Conservation (phyloP, 2,888 invertebrate species). For the Microctonus aethiopoides region DNA sequence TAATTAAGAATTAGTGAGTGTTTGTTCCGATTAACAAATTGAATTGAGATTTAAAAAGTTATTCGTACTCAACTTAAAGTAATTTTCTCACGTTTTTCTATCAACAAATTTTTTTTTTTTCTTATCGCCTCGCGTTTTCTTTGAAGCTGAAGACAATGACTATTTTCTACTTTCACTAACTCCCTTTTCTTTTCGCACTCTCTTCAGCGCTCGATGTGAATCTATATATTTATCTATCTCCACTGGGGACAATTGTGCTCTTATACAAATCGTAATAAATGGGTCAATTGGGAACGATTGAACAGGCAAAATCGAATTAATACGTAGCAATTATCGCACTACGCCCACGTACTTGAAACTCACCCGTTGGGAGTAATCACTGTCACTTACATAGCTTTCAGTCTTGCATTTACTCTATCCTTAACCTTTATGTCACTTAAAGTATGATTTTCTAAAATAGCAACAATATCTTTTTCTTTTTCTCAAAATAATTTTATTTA, state of each 20-base stretch:
- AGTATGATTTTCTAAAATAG: neutral
- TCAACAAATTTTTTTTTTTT: neutral
- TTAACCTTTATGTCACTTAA: neutral
- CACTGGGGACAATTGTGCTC: slow-evolving; percentile 17
- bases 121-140: neutral
- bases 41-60: neutral
- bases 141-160: slow-evolving; percentile 3
- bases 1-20: neutral
- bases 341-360: slow-evolving; percentile 33
- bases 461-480: no score
- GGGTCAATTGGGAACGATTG: slow-evolving; percentile 57
- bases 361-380: slow-evolving; percentile 26
- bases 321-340: slow-evolving; percentile 55
- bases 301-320: slow-evolving; percentile 59
- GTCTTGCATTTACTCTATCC: neutral
- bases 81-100: slow-evolving; percentile 20
- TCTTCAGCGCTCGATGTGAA: slow-evolving; percentile 28
- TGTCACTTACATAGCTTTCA: slow-evolving; percentile 12
- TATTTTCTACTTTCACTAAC: no score
- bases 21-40: neutral
- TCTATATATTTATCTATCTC: neutral
- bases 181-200: no score
- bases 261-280: slow-evolving; percentile 46
- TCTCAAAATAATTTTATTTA: no score
- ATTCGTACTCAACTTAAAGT: neutral